Evolutionary conservation across 2,888 invertebrate species (phyloP).

Genomic region (Spilosoma lubricipeda): DNA sequence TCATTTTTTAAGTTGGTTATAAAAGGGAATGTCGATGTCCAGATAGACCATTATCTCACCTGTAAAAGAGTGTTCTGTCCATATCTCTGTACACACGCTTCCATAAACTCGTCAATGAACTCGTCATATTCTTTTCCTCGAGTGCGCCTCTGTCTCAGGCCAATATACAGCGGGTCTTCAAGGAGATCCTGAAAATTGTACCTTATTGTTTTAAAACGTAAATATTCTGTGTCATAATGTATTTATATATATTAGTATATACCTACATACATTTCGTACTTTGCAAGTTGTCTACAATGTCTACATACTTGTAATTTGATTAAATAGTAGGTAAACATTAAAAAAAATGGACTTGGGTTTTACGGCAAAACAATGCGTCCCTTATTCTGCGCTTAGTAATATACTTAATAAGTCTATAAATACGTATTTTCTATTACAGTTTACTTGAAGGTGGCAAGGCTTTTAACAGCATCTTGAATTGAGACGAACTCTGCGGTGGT

Average conservation of each 20-base stretch:
- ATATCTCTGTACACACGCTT: slow-evolving; percentile 94
- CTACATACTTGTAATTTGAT: neutral
- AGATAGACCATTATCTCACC: slow-evolving; percentile 63
- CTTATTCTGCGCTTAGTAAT: neutral
- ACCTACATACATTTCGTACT: neutral
- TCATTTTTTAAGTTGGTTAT: too few relatives aligned
- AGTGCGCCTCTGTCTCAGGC: slow-evolving; percentile 93
- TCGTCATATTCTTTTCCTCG: slow-evolving; percentile 96
- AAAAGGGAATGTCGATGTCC: too few relatives aligned
- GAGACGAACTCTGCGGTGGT: too few relatives aligned
- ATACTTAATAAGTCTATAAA: too few relatives aligned
- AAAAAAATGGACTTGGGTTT: neutral
- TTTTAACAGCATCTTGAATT: too few relatives aligned
- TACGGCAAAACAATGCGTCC: neutral
- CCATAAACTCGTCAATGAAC: slow-evolving; percentile 99
- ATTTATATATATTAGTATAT: too few relatives aligned
- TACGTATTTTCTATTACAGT: too few relatives aligned
- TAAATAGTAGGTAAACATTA: neutral
- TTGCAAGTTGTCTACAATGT: too few relatives aligned
- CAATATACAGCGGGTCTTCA: slow-evolving; percentile 98
- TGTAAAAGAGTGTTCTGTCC: slow-evolving; percentile 94
- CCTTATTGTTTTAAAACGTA: neutral
- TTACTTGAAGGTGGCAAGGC: too few relatives aligned
- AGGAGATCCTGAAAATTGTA: slow-evolving; percentile 88
- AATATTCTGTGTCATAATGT: neutral